Evolutionary conservation across 2,888 invertebrate species (phyloP), one percentile per base, ranked within the genome.

Genomic region (Athetis lepigone): DNA sequence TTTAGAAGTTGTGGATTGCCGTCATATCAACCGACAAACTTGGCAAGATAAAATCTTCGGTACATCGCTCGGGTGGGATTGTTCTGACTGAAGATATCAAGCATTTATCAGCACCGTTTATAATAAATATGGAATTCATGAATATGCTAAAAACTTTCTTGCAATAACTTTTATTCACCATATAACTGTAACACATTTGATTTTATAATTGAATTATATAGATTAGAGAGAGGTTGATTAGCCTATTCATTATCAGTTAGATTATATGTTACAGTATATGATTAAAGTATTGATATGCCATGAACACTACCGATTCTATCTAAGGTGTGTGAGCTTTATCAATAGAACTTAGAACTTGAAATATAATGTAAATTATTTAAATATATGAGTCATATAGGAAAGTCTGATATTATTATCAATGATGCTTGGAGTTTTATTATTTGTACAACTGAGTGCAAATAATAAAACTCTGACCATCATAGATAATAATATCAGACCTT

Each of bases 11-110:
- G 60, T 60, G 62, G 70, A 76, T 79, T 83, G 80, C 79, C 72
- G 59, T 80, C 75, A 70, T 80, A 93, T 92, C 92, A 90, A 86
- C 84, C 87, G 87, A 90, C 92, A 89, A 90, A 88, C 84, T 85
- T 67, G 39, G 73, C 75, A 83, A 90, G 91, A 92, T 92, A 92
- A 90, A 81, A 84, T 85, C 82, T 80, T 82, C 83, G 80, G 80
- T 81, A 77, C 84, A 79, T 82, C 80, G 82, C 77, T 81, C 80
- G 83, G 77, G 80, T 81, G 84, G 84, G 84, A 86, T 87, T 85
- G 83, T 62, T 70, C 71, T 61, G 68, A 74, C 66, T 79, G 81
- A 62, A 77, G 81, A 87, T 90, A 90, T 85, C 83, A 80, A 63
- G 39, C 68, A 73, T 83, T 89, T 90, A 90, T 89, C 90, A 86